phyloP scores from a whole-genome alignment of 2,113 vertebrate species.

The Oreochromis tanganicae region DNA sequence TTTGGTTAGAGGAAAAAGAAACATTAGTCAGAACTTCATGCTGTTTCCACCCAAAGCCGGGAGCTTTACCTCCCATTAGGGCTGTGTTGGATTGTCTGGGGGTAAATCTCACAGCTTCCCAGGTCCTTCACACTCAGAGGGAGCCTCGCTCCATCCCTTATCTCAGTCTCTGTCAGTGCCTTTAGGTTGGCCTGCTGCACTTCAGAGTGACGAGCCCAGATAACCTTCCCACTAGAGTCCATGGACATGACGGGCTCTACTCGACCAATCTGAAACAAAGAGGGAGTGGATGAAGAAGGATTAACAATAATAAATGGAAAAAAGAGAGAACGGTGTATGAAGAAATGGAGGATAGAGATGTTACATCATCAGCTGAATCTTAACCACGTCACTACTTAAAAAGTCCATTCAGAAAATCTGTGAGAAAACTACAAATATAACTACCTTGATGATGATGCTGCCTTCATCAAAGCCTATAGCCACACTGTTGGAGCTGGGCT shows the following conservation, averaged over 20 bases:
- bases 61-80: conserved; percentile 86
- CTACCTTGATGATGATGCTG: conserved; percentile 97
- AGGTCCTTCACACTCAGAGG: conserved; percentile 96
- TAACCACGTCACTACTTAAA: not conserved
- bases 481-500: conserved; percentile 93
- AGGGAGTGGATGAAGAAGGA: not conserved
- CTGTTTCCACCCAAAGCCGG: not conserved
- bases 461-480: conserved; percentile 96
- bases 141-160: conserved; percentile 93
- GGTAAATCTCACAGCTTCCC: conserved; percentile 99
- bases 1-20: not conserved
- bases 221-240: conserved; percentile 97
- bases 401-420: not conserved
- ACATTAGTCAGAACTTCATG: not conserved
- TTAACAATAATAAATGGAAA: not conserved
- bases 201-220: conserved; percentile 98
- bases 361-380: not conserved
- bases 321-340: not conserved
- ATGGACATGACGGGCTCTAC: conserved; percentile 99
- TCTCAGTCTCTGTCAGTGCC: conserved; percentile 96
- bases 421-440: not conserved
- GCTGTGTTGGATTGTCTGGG: conserved; percentile 96
- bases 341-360: not conserved
- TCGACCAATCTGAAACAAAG: conserved; percentile 81
- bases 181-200: conserved; percentile 97